Evolutionary conservation across 64 coral and sea anemone genomes (phyloP).

Genomic region (Astreopora myriophthalma): DNA sequence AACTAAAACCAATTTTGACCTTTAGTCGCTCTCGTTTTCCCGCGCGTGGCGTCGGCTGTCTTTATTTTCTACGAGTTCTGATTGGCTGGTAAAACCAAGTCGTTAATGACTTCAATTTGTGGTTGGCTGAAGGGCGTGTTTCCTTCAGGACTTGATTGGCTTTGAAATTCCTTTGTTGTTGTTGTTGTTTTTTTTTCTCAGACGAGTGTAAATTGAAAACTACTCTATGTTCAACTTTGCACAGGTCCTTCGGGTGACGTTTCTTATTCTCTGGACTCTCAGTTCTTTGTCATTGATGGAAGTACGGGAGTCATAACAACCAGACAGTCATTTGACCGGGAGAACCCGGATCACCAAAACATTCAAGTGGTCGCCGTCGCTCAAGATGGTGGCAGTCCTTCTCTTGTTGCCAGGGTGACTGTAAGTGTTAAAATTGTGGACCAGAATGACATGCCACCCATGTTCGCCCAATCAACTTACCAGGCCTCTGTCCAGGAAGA

Average conservation of each 20-base stretch:
- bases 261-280: neutral
- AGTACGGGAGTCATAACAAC: slow-evolving; percentile 59
- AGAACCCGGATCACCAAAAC: neutral
- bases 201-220: too few species aligned
- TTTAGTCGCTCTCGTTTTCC: too few species aligned
- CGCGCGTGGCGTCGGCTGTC: too few species aligned
- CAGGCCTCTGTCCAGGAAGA: neutral
- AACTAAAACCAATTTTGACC: too few species aligned
- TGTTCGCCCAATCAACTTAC: slow-evolving; percentile 1
- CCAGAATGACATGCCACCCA: slow-evolving; percentile 59
- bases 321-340: slow-evolving; percentile 48
- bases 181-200: too few species aligned
- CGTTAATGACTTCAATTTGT: too few species aligned
- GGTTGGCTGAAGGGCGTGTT: too few species aligned
- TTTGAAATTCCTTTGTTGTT: too few species aligned
- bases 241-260: neutral
- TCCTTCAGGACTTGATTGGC: too few species aligned
- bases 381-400: slow-evolving; percentile 21
- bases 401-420: neutral
- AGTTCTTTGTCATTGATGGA: slow-evolving; percentile 51
- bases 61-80: too few species aligned
- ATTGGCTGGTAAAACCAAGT: too few species aligned
- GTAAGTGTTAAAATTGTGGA: slow-evolving; percentile 38
- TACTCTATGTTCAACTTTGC: neutral
- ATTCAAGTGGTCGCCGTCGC: slow-evolving; percentile 1